Percentiles rank a stretch among this genome's conserved stretches.
phyloP scores from a whole-genome alignment of 2,113 vertebrate genomes.

The Eurystomus gularis region DNA sequence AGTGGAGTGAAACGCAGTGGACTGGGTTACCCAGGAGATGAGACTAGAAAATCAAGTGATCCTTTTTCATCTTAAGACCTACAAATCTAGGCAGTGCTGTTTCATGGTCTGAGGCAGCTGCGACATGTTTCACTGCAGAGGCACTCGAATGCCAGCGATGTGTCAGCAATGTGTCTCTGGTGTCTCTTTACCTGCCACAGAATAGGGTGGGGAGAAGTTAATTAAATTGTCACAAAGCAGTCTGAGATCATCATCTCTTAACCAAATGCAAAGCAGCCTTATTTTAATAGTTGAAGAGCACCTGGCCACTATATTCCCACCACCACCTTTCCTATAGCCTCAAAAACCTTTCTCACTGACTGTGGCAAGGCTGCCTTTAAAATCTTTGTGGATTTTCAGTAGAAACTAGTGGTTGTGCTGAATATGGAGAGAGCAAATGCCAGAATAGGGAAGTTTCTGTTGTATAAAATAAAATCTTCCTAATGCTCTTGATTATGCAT shows the following conservation, averaged over 20 bases:
- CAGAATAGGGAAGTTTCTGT: neutral
- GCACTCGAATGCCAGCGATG: accelerated
- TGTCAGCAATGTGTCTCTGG: neutral
- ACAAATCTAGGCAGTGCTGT: neutral
- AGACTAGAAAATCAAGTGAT: neutral
- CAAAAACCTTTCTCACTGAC: neutral
- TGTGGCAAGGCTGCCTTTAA: neutral
- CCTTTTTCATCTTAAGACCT: neutral
- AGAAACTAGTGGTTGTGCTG: neutral
- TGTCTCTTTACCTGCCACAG: neutral
- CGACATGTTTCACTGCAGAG: neutral
- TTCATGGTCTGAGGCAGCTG: neutral
- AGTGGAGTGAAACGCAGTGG: neutral
- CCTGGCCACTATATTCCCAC: neutral
- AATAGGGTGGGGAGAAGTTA: neutral
- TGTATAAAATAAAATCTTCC: neutral
- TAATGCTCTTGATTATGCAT: constrained; percentile 58
- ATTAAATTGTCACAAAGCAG: neutral
- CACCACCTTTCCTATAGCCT: neutral
- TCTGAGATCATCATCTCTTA: neutral
- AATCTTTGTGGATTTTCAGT: neutral
- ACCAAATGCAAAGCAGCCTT: neutral
- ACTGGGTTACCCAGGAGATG: neutral
- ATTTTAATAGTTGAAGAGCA: neutral
- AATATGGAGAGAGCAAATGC: neutral